Base-by-base conservation (phyloP, 2,113 vertebrate genomes). In the Riparia riparia region DNA sequence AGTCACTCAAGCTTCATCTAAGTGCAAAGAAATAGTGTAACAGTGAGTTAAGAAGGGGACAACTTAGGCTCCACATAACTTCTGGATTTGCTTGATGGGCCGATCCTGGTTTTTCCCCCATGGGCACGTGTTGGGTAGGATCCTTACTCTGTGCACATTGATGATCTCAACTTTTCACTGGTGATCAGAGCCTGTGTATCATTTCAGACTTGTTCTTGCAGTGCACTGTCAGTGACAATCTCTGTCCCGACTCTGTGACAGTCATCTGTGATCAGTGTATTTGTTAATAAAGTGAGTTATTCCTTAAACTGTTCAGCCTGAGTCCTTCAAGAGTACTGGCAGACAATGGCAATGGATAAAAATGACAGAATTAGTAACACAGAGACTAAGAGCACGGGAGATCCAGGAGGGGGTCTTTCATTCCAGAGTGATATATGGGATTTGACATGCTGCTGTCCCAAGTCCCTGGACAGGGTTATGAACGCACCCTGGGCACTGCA, bases 111-210 rank as follows among this genome's bases (percentile, higher is more conserved):
- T 32, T 65, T 56, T 56, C 6, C 18, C 11, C 12, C 1, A 0
- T n/a, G 34, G 28, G 6, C 22, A 73, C 8, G 17, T 56, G 8
- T 39, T 72, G n/a, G 39, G 14, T 47, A n/a, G 60, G n/a, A 65
- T n/a, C 24, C 16, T 10, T 49, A 13, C 12, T 65, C 34, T 49
- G 7, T 47, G 34, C 42, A 47, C 0, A 0, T 5, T 24, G 56
- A 41, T 49, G 56, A 25, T 41, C 24, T 66, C 29, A 42, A 11
- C 34, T 13, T 66, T 58, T 17, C 29, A 17, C 25, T 34, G 51
- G 13, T 50, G 25, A 66, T 31, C 20, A 50, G 34, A 50, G 34
- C 51, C 25, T 65, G 24, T 34, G 15, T 14, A 41, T 57, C 31
- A 4, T 34, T 25, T 57, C 42, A 25, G 3, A 41, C 34, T 50